A percentile compares a stretch with the other conserved stretches of the same genome.
Conservation (phyloP, 2,797 vertebrate species). For the Anomalospiza imberbis region DNA sequence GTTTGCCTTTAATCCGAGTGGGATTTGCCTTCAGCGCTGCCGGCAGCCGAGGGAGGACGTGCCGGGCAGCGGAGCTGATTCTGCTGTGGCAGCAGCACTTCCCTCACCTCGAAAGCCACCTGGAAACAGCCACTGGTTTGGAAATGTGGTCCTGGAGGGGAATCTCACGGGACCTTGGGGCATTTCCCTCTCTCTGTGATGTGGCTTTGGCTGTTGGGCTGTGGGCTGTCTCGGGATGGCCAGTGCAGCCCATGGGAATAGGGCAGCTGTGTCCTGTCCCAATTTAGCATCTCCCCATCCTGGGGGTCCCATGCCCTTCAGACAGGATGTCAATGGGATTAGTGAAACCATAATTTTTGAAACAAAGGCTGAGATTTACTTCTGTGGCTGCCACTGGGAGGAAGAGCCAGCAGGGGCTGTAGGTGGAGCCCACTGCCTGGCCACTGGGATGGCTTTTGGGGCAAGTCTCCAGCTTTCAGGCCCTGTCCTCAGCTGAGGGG, state of each 20-base stretch:
- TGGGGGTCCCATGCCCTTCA: neutral
- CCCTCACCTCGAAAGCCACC: fast-evolving
- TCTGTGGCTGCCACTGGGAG: neutral
- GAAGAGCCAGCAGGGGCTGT: neutral
- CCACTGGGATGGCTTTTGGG: neutral
- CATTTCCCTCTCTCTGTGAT: neutral
- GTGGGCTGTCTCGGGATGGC: fast-evolving
- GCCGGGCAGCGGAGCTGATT: fast-evolving
- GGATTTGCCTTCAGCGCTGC: conserved; percentile 11
- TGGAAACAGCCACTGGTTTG: neutral
- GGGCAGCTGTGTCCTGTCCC: neutral
- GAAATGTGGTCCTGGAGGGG: neutral
- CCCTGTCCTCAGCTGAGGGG: neutral
- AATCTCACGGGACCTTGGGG: fast-evolving
- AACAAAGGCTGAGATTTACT: neutral
- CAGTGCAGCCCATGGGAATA: fast-evolving
- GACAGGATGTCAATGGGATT: neutral
- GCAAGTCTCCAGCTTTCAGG: neutral
- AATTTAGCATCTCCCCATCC: neutral
- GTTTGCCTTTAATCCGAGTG: conserved; percentile 4
- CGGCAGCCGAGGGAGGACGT: neutral
- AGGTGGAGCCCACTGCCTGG: neutral
- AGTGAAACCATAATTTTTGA: neutral
- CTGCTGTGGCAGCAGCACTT: fast-evolving
- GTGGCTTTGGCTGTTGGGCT: neutral